A percentile compares a stretch with the other conserved stretches of the same genome.
Evolutionary conservation across 2,888 invertebrate genomes (phyloP).

Genomic region (Folsomia candida): DNA sequence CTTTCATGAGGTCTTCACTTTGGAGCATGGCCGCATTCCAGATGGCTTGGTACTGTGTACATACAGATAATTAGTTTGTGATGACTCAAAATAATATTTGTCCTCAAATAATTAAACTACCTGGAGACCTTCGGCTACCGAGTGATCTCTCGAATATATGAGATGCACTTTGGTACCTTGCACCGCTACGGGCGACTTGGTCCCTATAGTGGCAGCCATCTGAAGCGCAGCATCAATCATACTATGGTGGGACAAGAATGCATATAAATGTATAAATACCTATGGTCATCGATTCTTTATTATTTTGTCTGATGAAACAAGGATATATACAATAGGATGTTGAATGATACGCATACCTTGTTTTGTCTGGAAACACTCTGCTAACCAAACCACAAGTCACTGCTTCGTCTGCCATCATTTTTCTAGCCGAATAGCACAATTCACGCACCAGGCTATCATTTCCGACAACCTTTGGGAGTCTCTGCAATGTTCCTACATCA

Average conservation of each 20-base stretch:
- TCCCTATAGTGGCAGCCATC: constrained; percentile 75
- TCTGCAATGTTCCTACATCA: constrained; percentile 90
- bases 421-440: constrained; percentile 80
- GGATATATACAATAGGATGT: background rate
- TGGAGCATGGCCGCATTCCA: constrained; percentile 85
- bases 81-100: constrained; percentile 53
- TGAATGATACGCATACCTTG: constrained; percentile 64
- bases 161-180: constrained; percentile 83
- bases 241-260: no score
- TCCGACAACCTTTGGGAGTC: constrained; percentile 85
- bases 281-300: background rate
- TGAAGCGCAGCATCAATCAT: constrained; percentile 71
- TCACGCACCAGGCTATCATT: constrained; percentile 84
- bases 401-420: constrained; percentile 78
- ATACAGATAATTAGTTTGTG: background rate
- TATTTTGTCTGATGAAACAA: no score
- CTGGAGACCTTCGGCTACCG: constrained; percentile 81
- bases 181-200: constrained; percentile 90
- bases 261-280: background rate
- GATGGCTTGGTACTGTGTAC: constrained; percentile 60
- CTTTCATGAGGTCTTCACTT: constrained; percentile 82
- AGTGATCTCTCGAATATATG: constrained; percentile 82
- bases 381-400: constrained; percentile 78
- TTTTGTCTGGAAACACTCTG: constrained; percentile 67
- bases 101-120: no score